Evolutionary conservation across 1,140 invertebrate species (phyloP), one percentile per base, ranked within the genome.

Genomic region (Eubasilissa regina): DNA sequence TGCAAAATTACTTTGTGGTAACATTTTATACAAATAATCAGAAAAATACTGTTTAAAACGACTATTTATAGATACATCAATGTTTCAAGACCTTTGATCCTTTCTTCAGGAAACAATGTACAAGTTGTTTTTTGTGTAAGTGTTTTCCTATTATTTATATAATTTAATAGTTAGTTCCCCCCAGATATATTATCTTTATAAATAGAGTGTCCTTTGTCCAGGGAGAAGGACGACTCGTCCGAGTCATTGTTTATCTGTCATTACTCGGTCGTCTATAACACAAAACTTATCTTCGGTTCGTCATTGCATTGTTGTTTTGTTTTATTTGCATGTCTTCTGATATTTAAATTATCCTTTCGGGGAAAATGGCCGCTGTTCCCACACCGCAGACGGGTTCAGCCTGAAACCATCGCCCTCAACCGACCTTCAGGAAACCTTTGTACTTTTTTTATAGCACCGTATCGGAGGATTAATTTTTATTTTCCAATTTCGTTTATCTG

Each of bases 301-400:
- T 70, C 62, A 56, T 77, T 68, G 75, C 75, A 77, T 77, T 77
- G 75, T 77, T 76, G 21, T 76, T 75, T 74, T 72, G 15, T 72
- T 62, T 77, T 77, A 77, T 77, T 77, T 55, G 55, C 55, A 75
- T 62, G 55, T 45, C 35, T 56, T 53, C 0, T 68, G 75, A 43
- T 77, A 77, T 77, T 77, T 70, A 77, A 77, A 70, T 77, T 43
- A 77, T 70, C 35, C 48, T 55, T 77, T 77, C 62, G 12, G 15
- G 64, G 76, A 77, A 77, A 70, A 77, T 43, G 55, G 73, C 15
- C 13, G 73, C 19, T 51, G 55, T 47, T 53, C 17, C 76, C 47
- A 6, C 25, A 25, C 64, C 76, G 64, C 75, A 64, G 76, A 58
- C 76, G 62, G 15, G n/a, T 77, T 77, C 75, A 48, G 12, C 13